Evolutionary conservation across 2,797 vertebrate species (phyloP), one percentile per base, ranked within the genome.

Genomic region (Petrocephalus sullivani): DNA sequence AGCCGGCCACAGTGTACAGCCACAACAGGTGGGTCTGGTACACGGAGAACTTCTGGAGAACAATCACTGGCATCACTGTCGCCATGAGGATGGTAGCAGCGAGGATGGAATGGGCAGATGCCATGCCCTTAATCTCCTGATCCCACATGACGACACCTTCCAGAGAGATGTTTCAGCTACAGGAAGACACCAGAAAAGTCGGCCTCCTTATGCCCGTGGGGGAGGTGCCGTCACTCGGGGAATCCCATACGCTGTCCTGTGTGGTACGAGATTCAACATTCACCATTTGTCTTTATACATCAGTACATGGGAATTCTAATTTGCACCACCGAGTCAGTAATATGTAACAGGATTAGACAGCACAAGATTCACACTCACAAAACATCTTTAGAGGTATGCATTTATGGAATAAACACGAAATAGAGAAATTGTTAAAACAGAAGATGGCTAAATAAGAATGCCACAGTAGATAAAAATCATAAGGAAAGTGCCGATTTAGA

Each of bases 11-110:
- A 37, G 95, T 89, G 90, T 96, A 97, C 51, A 99, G 89, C 98
- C 98, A 99, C 0, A 93, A 81, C 90, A 98, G 93, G 92, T 99
- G 98, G 0, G 97, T 96, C 8, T 96, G 95, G 91, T 97, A 94
- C 51, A 99, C 91, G 0, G 97, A 97, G 94, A 98, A 99, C 1
- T 96, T 95, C 0, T 95, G 95, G 58, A 97, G 90, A 28, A 97
- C 61, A 57, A 96, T 85, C 0, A 94, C 89, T 0, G 97, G 98
- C 2, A 96, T 16, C 0, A 96, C 91, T 0, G 96, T 95, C 0
- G 97, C 95, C 91, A 97, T 92, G n/a, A 97, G 89, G 56, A 98
- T 37, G 10, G 96, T 91, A 37, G 95, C 89, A 2, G 95, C 95
- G 56, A 96, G 92, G 9, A 97, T 95, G 58, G 96, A 94, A 93